phyloP scores from a whole-genome alignment of 2,888 invertebrate genomes.

The Stenotaenia linearis region DNA sequence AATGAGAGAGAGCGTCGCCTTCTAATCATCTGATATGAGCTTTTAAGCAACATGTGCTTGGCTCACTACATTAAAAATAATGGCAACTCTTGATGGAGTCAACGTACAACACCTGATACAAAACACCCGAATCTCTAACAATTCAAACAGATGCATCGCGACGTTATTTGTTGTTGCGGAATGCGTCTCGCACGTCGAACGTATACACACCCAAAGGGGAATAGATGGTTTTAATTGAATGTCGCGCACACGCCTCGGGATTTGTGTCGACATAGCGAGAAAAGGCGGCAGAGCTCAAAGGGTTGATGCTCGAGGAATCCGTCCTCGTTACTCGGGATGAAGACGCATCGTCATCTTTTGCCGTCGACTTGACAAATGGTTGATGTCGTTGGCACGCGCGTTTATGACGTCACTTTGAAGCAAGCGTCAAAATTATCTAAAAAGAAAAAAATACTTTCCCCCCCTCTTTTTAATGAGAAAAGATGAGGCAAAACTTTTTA shows the following conservation, averaged over 20 bases:
- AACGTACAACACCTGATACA: background rate
- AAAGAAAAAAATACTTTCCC: background rate
- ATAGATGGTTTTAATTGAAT: background rate
- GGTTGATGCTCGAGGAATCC: background rate
- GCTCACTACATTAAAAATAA: slow-evolving; percentile 19
- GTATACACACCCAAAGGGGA: background rate
- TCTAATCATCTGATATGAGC: slow-evolving; percentile 27
- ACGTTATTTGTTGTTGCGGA: background rate
- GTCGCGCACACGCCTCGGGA: background rate
- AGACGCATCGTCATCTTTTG: background rate
- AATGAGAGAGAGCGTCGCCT: slow-evolving; percentile 7
- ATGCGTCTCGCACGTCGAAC: background rate
- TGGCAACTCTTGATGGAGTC: slow-evolving; percentile 13
- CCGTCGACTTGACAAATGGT: background rate
- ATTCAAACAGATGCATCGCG: background rate
- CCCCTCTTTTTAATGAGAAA: background rate
- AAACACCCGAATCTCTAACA: background rate
- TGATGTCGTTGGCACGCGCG: background rate
- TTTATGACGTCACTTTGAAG: background rate
- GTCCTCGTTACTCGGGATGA: background rate
- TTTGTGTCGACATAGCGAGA: background rate
- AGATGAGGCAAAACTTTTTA: slow-evolving; percentile 1
- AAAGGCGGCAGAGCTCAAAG: background rate
- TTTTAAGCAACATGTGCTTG: slow-evolving; percentile 27
- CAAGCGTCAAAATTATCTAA: background rate